phyloP scores from a whole-genome alignment of 2,113 vertebrate genomes.

The Aphyosemion australe region DNA sequence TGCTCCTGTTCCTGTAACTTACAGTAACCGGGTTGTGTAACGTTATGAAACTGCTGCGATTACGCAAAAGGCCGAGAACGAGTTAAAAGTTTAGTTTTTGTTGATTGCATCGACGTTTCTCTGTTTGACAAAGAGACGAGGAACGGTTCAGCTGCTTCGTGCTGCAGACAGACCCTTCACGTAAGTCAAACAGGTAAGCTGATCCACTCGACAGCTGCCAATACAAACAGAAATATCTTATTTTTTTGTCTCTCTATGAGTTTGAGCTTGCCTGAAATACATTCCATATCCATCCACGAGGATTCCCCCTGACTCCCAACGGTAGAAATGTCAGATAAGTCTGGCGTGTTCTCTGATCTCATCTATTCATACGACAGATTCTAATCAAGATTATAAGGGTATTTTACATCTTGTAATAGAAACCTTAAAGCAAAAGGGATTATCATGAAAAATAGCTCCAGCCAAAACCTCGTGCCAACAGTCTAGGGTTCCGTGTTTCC shows the following conservation, averaged over 20 bases:
- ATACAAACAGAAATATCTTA: slow-evolving; percentile 18
- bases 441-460: background rate
- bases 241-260: slow-evolving; percentile 11
- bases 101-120: background rate
- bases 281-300: slow-evolving; percentile 34
- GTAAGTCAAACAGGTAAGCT: slow-evolving; percentile 18
- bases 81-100: background rate
- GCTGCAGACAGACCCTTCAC: background rate
- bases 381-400: slow-evolving; percentile 20
- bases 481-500: background rate
- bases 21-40: background rate
- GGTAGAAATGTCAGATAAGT: slow-evolving; percentile 17
- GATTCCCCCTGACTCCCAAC: slow-evolving; percentile 23
- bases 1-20: slow-evolving; percentile 11
- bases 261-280: slow-evolving; percentile 46
- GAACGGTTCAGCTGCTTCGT: slow-evolving; percentile 5
- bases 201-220: slow-evolving; percentile 22
- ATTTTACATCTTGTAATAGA: slow-evolving; percentile 18
- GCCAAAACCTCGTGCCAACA: background rate
- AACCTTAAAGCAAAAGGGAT: background rate
- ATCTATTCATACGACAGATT: slow-evolving; percentile 3
- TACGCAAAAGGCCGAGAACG: too few species aligned
- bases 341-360: background rate
- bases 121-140: background rate
- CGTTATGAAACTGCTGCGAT: background rate